These are phyloP conservation scores for Montipora efflorescens DNA, from an alignment of 64 coral and sea anemone genomes.

Conservation along the genomic window DNA sequence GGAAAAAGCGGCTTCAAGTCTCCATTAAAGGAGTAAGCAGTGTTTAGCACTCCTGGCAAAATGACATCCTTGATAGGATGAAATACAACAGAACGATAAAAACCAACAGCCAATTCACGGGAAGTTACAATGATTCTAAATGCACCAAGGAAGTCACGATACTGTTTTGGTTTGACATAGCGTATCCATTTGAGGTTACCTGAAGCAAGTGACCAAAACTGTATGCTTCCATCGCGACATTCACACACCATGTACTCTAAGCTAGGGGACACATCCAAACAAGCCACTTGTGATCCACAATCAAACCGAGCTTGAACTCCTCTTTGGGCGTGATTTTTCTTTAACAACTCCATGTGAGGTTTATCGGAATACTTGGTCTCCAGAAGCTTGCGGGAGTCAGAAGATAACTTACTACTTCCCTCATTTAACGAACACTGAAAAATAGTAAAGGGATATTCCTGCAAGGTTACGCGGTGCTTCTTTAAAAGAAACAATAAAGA, in stretches of 20 bases:
- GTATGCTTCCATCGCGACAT: too few species aligned
- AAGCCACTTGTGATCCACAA: too few species aligned
- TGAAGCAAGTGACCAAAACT: too few species aligned
- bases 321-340: background rate
- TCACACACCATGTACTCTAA: too few species aligned
- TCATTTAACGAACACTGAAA: background rate
- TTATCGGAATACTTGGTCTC: background rate
- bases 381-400: background rate
- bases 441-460: background rate
- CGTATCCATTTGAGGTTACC: too few species aligned
- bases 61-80: slow-evolving; percentile 8
- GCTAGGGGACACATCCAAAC: too few species aligned
- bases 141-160: too few species aligned
- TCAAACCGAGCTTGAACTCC: too few species aligned
- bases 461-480: background rate
- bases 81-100: slow-evolving; percentile 20
- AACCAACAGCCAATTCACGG: background rate
- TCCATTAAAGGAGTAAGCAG: background rate
- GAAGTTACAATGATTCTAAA: background rate
- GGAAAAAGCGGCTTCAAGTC: background rate
- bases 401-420: background rate
- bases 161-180: too few species aligned
- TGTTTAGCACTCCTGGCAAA: slow-evolving; percentile 5
- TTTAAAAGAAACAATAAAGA: background rate
- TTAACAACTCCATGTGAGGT: background rate